phyloP scores from a whole-genome alignment of 1,140 invertebrate genomes.

The Eubasilissa regina region DNA sequence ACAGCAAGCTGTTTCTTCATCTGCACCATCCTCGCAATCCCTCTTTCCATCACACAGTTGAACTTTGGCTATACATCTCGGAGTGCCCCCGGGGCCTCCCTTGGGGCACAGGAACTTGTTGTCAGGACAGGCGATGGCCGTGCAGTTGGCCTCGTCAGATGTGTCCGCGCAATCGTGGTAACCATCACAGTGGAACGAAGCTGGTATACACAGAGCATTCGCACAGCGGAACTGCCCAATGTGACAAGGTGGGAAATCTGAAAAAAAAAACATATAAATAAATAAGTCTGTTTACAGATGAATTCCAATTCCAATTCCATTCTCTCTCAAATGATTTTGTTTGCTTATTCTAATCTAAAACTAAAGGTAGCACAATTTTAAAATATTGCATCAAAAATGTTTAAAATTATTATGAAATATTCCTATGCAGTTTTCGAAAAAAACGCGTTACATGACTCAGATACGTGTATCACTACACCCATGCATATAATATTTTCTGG shows the following conservation, averaged over 20 bases:
- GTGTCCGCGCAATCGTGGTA: conserved; percentile 90
- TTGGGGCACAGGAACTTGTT: conserved; percentile 93
- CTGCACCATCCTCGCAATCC: conserved; percentile 92
- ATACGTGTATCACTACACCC: too few species aligned
- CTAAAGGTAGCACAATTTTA: too few species aligned
- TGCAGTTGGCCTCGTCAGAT: conserved; percentile 92
- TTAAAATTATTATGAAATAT: too few species aligned
- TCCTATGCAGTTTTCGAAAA: too few species aligned
- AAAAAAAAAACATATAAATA: conserved; percentile 54
- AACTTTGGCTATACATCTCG: conserved; percentile 89
- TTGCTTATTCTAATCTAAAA: too few species aligned
- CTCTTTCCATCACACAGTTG: conserved; percentile 91
- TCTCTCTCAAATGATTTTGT: too few species aligned
- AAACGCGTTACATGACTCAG: too few species aligned
- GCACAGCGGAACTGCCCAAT: conserved; percentile 93
- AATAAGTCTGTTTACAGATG: too few species aligned
- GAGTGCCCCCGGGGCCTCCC: conserved; percentile 77
- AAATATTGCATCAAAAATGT: too few species aligned
- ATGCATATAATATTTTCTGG: too few species aligned
- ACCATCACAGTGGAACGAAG: conserved; percentile 86
- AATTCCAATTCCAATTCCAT: too few species aligned
- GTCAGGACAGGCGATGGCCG: conserved; percentile 89
- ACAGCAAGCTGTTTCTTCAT: conserved; percentile 93
- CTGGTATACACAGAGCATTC: conserved; percentile 94
- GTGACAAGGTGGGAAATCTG: conserved; percentile 92